Percentiles rank a stretch among this genome's conserved stretches.
Conservation (phyloP, 2,888 invertebrate species). For the Parascotia fuliginaria region DNA sequence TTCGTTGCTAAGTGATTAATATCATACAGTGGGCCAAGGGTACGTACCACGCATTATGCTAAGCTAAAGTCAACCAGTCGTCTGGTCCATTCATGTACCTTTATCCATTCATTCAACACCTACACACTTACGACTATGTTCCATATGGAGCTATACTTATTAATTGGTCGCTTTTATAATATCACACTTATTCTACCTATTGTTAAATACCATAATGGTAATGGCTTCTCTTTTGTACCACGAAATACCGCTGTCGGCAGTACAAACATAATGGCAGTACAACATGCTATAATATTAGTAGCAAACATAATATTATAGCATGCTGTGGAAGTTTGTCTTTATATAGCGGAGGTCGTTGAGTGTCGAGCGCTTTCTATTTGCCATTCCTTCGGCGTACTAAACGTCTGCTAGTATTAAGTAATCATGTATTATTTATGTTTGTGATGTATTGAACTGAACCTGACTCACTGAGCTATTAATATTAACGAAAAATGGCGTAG, state of each 20-base stretch:
- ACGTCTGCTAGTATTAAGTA: constrained; percentile 30
- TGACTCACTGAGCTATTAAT: background rate
- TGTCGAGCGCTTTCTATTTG: constrained; percentile 40
- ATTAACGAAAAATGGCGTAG: no score
- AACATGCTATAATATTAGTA: no score
- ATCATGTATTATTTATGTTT: constrained; percentile 31
- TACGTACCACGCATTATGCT: constrained; percentile 41
- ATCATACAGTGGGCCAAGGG: constrained; percentile 36
- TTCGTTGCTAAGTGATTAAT: background rate
- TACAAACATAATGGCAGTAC: no score
- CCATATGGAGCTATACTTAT: constrained; percentile 18
- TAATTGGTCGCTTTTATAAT: background rate
- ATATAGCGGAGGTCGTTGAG: constrained; percentile 26
- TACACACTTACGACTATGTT: constrained; percentile 14
- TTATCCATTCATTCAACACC: constrained; percentile 41
- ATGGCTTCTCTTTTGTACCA: no score
- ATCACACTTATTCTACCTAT: no score
- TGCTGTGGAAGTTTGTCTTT: constrained; percentile 6
- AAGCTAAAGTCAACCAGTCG: constrained; percentile 21
- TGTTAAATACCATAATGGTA: no score
- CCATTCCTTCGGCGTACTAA: constrained; percentile 30
- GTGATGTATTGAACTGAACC: constrained; percentile 1
- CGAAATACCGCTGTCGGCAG: no score
- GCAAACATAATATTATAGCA: constrained; percentile 12
- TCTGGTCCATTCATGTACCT: constrained; percentile 29